Conservation (phyloP, 2,888 invertebrate genomes). For the Stegana nigrithorax region DNA sequence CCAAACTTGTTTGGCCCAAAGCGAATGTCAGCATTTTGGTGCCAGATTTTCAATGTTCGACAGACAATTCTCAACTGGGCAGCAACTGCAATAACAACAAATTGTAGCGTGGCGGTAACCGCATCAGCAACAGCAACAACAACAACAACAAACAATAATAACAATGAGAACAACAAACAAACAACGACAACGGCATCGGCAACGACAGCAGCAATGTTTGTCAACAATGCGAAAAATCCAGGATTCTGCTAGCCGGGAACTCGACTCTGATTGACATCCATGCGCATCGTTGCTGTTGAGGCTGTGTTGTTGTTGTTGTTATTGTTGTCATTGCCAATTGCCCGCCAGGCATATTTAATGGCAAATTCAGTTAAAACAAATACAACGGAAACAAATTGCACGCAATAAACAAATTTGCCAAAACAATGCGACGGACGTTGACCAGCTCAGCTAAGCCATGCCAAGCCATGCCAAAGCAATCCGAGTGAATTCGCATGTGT, state of each 20-base stretch:
- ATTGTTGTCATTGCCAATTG: background rate
- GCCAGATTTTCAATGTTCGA: conserved; percentile 14
- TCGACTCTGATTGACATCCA: conserved; percentile 1
- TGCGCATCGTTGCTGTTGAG: no score
- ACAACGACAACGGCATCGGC: conserved; percentile 43
- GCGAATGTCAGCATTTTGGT: conserved; percentile 7
- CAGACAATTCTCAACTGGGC: background rate
- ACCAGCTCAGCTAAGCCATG: no score
- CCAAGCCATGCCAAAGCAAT: no score
- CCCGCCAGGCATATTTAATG: background rate
- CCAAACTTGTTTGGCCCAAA: conserved; percentile 3
- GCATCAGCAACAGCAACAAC: background rate
- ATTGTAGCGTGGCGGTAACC: background rate
- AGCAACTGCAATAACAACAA: background rate
- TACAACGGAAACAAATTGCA: background rate
- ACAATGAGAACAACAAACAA: background rate
- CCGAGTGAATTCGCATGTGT: no score
- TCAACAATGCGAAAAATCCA: background rate
- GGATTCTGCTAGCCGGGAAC: conserved; percentile 7
- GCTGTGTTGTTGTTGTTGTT: background rate
- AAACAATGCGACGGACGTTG: no score
- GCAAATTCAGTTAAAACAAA: background rate
- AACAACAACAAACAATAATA: background rate
- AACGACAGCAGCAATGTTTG: conserved; percentile 26
- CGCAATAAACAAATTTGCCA: background rate